Evolutionary conservation across 2,888 invertebrate species (phyloP), one percentile per base, ranked within the genome.

Genomic region (Epinotia nisella): DNA sequence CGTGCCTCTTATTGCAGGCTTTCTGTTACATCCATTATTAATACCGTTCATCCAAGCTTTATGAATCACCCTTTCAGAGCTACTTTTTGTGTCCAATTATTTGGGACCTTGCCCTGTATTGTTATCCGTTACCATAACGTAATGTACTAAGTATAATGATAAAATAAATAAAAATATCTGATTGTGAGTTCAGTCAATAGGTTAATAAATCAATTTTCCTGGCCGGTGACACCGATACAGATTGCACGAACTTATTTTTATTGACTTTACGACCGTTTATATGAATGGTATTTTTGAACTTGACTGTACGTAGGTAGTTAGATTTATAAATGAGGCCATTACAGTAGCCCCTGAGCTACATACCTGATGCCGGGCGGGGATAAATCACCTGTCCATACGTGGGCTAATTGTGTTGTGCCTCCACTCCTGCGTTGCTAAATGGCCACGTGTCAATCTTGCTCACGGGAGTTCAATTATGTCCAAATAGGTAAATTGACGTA

Each of bases 31-130:
- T 69, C 73, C 60, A 56, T 71, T 71, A 67, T 70, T 74, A 72
- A 75, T 74, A 68, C 65, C 69, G 64, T 71, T 74, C 70, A 82
- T 80, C 80, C 79, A 70, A 84, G 83, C 80, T 85, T 85, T 79
- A 77, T 77, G 77, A 84, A 83, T 82, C 78, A 79, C 80, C 80
- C 80, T 82, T 80, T 78, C 77, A 78, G 68, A 77, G 68, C 58
- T 68, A 68, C 68, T 73, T 73, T 68, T 78, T 81, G 78, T 76
- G 65, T 78, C 76, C 77, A 77, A 79, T 79, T 79, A 77, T 81
- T 80, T 82, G 82, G 80, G 80, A 73, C 35, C 35, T 35, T 35
- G 35, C 35, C 35, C 35, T 35, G 9, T 21, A 45, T 67, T 67
- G 24, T 24, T 56, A 56, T 56, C n/a, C n/a, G 53, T 13, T 51